Evolutionary conservation across 2,113 vertebrate species (phyloP), one percentile per base, ranked within the genome.

Genomic region (Cathartes aura): DNA sequence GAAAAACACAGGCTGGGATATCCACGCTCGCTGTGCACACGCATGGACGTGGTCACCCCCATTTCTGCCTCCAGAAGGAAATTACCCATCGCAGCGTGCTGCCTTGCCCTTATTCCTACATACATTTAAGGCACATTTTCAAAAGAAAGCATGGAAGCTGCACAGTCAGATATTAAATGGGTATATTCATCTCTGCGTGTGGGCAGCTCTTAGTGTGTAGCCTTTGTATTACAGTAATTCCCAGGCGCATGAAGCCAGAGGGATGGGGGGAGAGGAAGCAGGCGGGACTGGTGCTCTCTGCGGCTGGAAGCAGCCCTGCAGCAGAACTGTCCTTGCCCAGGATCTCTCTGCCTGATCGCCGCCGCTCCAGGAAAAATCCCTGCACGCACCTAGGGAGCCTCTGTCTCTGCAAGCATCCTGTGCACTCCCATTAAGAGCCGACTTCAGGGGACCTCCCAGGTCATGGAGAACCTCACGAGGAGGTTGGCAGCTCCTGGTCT

Each of bases 31-130:
- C 68, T n/a, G 82, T 9, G 64, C 32, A 4, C 11, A 4, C 15
- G 0, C 47, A 1, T 1, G 34, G 55, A 32, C 0, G 1, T 1
- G 29, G 5, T 13, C 84, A 42, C 71, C 66, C 75, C 34, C 12
- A 1, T 8, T 34, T 20, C 90, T 89, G 70, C 50, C 74, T 14
- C 45, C 34, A 32, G 75, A 38, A 45, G 80, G 64, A 47, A 23
- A 78, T 27, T 3, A 1, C 81, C n/a, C 17, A 1, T 13, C 17
- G 1, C 59, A 22, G 36, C 2, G 0, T 4, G 30, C 42, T 27
- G 81, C 60, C 34, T 27, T 11, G 66, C 56, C 83, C 68, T 12
- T 78, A 4, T 8, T 45, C 81, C 76, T 26, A 15, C 59, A 0
- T 5, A 0, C 3, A 1, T 8, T 13, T 26, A 23, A 20, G 27